Evolutionary conservation across 2,797 vertebrate genomes (phyloP).

Genomic region (Podargus strigoides): DNA sequence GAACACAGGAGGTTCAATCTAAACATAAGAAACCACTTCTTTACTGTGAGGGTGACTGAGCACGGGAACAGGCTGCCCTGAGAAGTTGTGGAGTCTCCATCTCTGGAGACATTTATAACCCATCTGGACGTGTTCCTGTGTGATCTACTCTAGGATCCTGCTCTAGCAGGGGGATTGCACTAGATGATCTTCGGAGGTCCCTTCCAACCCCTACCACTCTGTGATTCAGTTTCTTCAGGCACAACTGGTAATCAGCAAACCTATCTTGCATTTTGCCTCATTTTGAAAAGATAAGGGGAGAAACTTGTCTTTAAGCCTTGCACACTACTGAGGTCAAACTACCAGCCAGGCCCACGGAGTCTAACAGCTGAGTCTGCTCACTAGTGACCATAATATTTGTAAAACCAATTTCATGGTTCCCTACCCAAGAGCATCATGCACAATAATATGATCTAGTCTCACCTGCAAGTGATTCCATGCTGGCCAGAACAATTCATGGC

Average conservation of each 20-base stretch:
- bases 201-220: too few species aligned
- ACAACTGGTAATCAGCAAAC: background rate
- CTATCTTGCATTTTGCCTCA: background rate
- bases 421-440: background rate
- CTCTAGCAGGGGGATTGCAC: too few species aligned
- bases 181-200: too few species aligned
- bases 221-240: too few species aligned
- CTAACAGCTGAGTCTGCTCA: background rate
- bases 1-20: too few species aligned
- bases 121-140: too few species aligned
- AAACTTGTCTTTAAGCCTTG: background rate
- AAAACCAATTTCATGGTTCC: background rate
- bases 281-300: background rate
- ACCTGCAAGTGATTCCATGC: background rate
- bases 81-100: too few species aligned
- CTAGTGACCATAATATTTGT: background rate
- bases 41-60: too few species aligned
- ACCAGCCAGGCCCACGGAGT: background rate
- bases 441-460: background rate
- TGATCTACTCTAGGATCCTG: too few species aligned
- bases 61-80: too few species aligned
- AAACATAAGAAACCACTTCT: too few species aligned
- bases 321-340: background rate
- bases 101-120: too few species aligned
- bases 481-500: background rate